phyloP scores from a whole-genome alignment of 2,888 invertebrate species.

The Leptinotarsa haldemani region DNA sequence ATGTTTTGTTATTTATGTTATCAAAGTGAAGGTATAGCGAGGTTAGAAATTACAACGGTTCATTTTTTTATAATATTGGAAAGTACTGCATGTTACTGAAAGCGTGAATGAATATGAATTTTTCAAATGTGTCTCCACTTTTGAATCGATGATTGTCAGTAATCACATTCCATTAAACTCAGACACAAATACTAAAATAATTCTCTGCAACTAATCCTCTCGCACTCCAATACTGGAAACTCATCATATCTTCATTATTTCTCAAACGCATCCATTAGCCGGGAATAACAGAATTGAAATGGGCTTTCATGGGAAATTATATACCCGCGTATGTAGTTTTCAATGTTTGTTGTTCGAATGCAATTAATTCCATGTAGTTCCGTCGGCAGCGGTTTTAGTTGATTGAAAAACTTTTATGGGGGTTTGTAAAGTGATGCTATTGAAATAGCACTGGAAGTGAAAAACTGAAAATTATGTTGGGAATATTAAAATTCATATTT shows the following conservation, averaged over 20 bases:
- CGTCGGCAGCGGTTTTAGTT: background rate
- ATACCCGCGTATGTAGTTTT: background rate
- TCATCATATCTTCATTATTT: constrained; percentile 11
- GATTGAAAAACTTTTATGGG: background rate
- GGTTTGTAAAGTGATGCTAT: background rate
- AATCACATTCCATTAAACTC: background rate
- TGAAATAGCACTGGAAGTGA: background rate
- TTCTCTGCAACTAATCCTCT: background rate
- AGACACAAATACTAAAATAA: background rate
- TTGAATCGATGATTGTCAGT: background rate
- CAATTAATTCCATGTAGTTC: background rate
- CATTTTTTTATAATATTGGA: too few relatives aligned
- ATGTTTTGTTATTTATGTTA: too few relatives aligned
- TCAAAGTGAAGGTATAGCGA: too few relatives aligned
- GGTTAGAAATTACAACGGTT: too few relatives aligned
- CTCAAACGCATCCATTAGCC: background rate
- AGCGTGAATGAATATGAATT: too few relatives aligned
- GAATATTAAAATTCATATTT: too few relatives aligned
- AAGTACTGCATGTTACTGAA: too few relatives aligned
- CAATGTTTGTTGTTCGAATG: background rate
- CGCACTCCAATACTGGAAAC: background rate
- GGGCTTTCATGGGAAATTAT: background rate
- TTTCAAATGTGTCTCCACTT: too few relatives aligned
- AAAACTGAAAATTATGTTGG: background rate
- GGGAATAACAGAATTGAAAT: background rate